Base-by-base conservation (phyloP, 1,140 invertebrate genomes). In the Phthorimaea operculella region DNA sequence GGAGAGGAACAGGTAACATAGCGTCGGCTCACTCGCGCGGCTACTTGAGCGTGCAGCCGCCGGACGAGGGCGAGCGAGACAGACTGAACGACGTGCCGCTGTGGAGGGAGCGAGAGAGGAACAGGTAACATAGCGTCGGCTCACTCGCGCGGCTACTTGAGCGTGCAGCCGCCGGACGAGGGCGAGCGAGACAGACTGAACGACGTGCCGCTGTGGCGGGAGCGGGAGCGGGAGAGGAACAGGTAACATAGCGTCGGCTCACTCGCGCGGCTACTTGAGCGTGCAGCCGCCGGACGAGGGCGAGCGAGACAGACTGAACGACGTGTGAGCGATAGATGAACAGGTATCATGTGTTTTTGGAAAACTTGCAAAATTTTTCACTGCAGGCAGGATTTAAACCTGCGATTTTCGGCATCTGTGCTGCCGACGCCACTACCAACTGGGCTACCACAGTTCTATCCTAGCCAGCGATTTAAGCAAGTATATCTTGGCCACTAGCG, bases 171-270 rank as follows among this genome's bases (percentile, higher is more conserved):
- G 55, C 11, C 45, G 45, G 36, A 57, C 33, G 89, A 90, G 55
- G 89, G 91, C 59, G 90, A 91, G 74, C 75, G 90, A 17, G 89
- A 91, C 52, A 65, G 82, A 47, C 76, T 86, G 33, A 86, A 86
- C 62, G 83, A 82, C 58, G 52, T 85, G 33, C 74, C 81, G 2
- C 64, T 80, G 21, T 70, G 69, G 54, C 64, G 80, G 4, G 85
- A 86, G 60, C 51, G 85, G 28, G 51, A 39, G 12, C 6, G 52
- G 33, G 83, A 86, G 63, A 75, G 78, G n/a, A 85, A 84, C 54
- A 79, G 72, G 85, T 83, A 15, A 59, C 55, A 45, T 36, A n/a
- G n/a, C n/a, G n/a, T n/a, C n/a, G n/a, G 39, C 15, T 33, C 14
- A 44, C 28, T 79, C 82, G 0, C 83, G 92, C 54, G 87, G 86